phyloP scores from a whole-genome alignment of 1,140 invertebrate genomes.

The Lasioglossum albipes region DNA sequence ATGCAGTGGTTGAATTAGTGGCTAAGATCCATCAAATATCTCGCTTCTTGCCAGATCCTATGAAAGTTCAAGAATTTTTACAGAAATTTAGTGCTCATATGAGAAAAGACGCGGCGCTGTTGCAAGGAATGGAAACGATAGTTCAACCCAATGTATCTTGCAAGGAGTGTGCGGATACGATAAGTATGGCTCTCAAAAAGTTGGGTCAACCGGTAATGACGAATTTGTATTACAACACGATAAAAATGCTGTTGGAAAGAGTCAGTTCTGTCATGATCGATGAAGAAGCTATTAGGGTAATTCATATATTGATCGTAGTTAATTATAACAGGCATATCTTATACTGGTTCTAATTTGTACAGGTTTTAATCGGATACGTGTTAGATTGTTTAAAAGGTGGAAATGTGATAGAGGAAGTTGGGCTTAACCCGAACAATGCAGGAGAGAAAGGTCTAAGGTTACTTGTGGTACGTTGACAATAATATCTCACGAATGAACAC shows the following conservation, averaged over 20 bases:
- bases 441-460: slow-evolving; percentile 91
- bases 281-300: slow-evolving; percentile 87
- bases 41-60: slow-evolving; percentile 93
- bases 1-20: slow-evolving; percentile 86
- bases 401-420: slow-evolving; percentile 87
- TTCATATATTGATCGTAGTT: slow-evolving; percentile 19
- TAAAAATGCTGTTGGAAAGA: slow-evolving; percentile 96
- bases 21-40: slow-evolving; percentile 83
- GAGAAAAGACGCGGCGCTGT: slow-evolving; percentile 87
- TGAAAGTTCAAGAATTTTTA: slow-evolving; percentile 95
- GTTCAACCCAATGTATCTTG: slow-evolving; percentile 93
- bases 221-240: slow-evolving; percentile 96
- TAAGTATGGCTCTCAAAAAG: slow-evolving; percentile 91
- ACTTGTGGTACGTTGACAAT: slow-evolving; percentile 82
- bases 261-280: slow-evolving; percentile 98
- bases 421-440: slow-evolving; percentile 88
- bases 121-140: slow-evolving; percentile 92
- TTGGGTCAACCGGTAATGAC: slow-evolving; percentile 96
- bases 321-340: neutral
- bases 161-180: slow-evolving; percentile 93
- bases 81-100: slow-evolving; percentile 93
- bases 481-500: neutral
- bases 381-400: slow-evolving; percentile 85
- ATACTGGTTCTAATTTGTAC: slow-evolving; percentile 16
- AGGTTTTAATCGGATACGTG: slow-evolving; percentile 78